Base-by-base conservation (phyloP, 35 echinoderm and acorn worm genomes). In the Heliocidaris tuberculata region DNA sequence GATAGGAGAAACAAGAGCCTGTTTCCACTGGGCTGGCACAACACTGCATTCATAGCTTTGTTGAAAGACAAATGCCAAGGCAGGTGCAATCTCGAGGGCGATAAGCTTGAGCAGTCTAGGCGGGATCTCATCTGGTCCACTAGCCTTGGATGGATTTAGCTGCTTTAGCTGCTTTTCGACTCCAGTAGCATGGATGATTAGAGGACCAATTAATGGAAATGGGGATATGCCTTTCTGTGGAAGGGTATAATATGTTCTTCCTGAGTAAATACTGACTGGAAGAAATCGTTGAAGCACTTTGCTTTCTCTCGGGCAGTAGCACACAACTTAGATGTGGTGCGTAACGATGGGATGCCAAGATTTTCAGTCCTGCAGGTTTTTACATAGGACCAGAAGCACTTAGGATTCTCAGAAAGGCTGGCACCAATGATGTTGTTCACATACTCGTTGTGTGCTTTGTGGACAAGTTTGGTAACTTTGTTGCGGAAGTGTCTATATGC, bases 101-200 rank as follows among this genome's bases (percentile, higher is more conserved):
- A 94, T 61, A 94, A 42, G 35, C 35, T 42, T 42, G 35, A 42
- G 35, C 35, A 42, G 35, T 42, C 35, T 42, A 42, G 35, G 78
- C 30, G 94, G 86, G 19, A 96, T 88, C 59, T 96, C 49, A 86
- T 95, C 94, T 59, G 94, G 96, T 19, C 96, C 59, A 48, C 96
- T 61, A 21, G 94, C 94, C 65, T 96, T 94, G 94, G 50, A 89
- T 29, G 91, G 88, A n/a, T 96, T 95, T 47, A 96, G 93, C 21
- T 96, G 60, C 16, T 50, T 42, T 17, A 96, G 54, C 59, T 96
- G 96, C 61, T 96, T 96, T 70, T 27, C 92, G 13, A 93, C 94
- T 12, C 94, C 88, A 71, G 49, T 27, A 9, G 48, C 27, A 52
- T 95, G 32, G 59, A 96, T 96, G 12, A 2, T 47, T 32, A 96